Percentiles rank a stretch among this genome's conserved stretches.
Evolutionary conservation across 1,140 invertebrate genomes (phyloP).

Genomic region (Antheraea pernyi): DNA sequence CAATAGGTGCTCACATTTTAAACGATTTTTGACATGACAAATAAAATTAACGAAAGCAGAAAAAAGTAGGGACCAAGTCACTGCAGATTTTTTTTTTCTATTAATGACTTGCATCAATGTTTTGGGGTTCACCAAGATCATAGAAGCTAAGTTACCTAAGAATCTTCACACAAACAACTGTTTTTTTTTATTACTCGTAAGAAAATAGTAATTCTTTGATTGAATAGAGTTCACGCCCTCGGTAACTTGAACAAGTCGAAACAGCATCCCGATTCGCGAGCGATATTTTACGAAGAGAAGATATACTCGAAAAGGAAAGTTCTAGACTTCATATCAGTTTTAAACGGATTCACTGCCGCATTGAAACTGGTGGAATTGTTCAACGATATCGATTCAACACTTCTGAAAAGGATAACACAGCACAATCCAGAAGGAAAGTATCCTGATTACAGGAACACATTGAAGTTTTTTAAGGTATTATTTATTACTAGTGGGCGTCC

Average conservation of each 20-base stretch:
- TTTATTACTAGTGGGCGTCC: no score
- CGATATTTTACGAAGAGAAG: constrained; percentile 94
- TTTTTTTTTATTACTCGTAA: no score
- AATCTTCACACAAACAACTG: no score
- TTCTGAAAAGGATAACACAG: constrained; percentile 81
- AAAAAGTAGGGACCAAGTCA: no score
- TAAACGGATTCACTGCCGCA: constrained; percentile 90
- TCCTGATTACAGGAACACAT: constrained; percentile 85
- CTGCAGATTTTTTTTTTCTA: no score
- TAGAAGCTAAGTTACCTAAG: no score
- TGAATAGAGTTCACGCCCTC: constrained; percentile 89
- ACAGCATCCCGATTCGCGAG: constrained; percentile 94
- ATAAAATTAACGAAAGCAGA: no score
- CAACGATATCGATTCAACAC: constrained; percentile 68
- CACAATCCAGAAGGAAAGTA: constrained; percentile 84
- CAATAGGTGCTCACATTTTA: no score
- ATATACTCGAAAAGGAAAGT: constrained; percentile 96
- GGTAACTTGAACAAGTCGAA: constrained; percentile 87
- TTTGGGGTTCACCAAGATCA: no score
- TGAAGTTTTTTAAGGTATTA: constrained; percentile 92
- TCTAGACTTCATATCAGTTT: constrained; percentile 85
- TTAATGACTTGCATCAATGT: no score
- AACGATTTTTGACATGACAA: no score
- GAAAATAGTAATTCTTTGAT: no score
- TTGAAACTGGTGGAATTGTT: constrained; percentile 83